Evolutionary conservation across 2,113 vertebrate species (phyloP).

Genomic region (Pagrus major): DNA sequence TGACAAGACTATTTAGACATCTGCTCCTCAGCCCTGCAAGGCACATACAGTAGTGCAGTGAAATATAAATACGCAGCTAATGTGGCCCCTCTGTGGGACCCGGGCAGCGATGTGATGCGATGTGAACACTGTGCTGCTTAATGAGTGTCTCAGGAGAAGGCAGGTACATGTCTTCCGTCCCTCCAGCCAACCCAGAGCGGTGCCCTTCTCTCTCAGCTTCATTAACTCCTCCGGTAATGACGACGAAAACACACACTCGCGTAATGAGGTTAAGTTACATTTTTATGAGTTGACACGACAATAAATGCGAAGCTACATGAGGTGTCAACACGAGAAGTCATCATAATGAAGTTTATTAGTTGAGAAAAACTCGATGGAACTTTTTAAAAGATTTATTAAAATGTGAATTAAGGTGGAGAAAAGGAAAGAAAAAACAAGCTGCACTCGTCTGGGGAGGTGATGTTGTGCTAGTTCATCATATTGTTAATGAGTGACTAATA

Average conservation of each 20-base stretch:
- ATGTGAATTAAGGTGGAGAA: background rate
- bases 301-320: constrained; percentile 56
- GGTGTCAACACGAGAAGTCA: constrained; percentile 41
- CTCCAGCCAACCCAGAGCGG: constrained; percentile 63
- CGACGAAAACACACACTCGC: constrained; percentile 61
- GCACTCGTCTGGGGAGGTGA: background rate
- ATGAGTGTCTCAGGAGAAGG: constrained; percentile 76
- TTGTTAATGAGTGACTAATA: constrained; percentile 55
- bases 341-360: constrained; percentile 23
- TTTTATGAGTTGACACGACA: constrained; percentile 9
- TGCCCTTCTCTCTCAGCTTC: constrained; percentile 71
- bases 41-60: constrained; percentile 26
- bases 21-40: constrained; percentile 11
- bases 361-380: background rate
- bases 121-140: constrained; percentile 64
- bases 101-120: constrained; percentile 39
- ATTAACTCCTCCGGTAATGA: constrained; percentile 78
- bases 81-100: constrained; percentile 20
- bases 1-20: constrained; percentile 41
- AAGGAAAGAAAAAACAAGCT: background rate
- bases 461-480: constrained; percentile 42
- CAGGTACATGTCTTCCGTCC: constrained; percentile 72
- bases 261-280: constrained; percentile 64
- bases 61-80: constrained; percentile 58
- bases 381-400: constrained; percentile 13